A percentile compares a stretch with the other conserved stretches of the same genome.
These are phyloP conservation scores for Leptodactylus fuscus DNA, from an alignment of 2,113 vertebrate species.

Conservation along the genomic window DNA sequence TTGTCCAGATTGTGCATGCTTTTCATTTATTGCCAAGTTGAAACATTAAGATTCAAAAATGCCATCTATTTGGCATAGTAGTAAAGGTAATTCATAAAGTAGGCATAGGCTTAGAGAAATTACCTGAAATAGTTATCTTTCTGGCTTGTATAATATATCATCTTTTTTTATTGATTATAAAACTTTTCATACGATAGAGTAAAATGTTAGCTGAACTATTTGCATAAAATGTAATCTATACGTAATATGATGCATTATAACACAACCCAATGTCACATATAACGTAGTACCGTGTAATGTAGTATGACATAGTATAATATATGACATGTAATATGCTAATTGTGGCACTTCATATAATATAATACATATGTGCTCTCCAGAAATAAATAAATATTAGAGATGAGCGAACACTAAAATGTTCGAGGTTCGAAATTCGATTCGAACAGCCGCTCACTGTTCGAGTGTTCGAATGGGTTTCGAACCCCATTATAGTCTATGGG, in stretches of 20 bases:
- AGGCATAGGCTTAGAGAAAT: background rate
- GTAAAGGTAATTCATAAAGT: background rate
- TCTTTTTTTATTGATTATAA: background rate
- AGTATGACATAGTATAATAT: background rate
- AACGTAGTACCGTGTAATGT: background rate
- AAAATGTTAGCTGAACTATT: background rate
- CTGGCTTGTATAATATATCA: background rate
- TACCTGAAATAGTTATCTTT: background rate
- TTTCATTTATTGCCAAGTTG: conserved; percentile 1
- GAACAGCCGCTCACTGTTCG: too few species aligned
- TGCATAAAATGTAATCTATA: too few species aligned
- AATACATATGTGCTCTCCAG: background rate
- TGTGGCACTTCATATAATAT: background rate
- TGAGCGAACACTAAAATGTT: too few species aligned
- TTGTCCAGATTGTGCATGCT: background rate
- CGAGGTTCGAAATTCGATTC: too few species aligned
- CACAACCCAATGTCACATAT: background rate
- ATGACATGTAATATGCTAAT: background rate
- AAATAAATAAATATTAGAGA: background rate
- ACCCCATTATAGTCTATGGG: too few species aligned
- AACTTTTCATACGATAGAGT: background rate
- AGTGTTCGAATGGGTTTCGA: too few species aligned
- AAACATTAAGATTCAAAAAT: background rate
- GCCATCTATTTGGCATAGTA: background rate
- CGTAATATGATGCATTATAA: background rate